phyloP scores from a whole-genome alignment of 1,140 invertebrate species.

The Eciton burchellii region DNA sequence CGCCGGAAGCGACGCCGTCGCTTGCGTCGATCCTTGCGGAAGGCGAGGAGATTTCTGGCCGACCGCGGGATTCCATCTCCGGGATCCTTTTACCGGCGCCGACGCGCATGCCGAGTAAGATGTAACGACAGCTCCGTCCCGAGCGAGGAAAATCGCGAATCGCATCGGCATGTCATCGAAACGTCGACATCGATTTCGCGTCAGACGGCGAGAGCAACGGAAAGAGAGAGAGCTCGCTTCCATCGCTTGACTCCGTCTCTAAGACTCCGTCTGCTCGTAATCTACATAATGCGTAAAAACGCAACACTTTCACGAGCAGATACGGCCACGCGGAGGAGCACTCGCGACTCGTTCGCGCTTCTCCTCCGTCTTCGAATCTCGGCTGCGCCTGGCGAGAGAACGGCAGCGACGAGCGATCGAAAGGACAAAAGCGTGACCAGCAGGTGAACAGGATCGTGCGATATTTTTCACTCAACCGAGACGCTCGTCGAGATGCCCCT shows the following conservation, averaged over 20 bases:
- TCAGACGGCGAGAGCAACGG: not conserved
- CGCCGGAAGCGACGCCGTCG: slow-evolving; percentile 44
- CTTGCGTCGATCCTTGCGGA: slow-evolving; percentile 52
- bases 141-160: slow-evolving; percentile 4
- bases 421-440: slow-evolving; percentile 69
- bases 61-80: slow-evolving; percentile 47
- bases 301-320: not conserved
- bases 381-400: slow-evolving; percentile 13
- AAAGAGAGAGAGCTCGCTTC: too few relatives aligned
- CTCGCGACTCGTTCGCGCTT: not conserved
- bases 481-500: slow-evolving; percentile 4
- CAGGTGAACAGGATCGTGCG: slow-evolving; percentile 32
- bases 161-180: not conserved
- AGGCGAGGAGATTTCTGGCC: slow-evolving; percentile 60
- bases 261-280: too few relatives aligned
- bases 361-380: too few relatives aligned
- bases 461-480: slow-evolving; percentile 48
- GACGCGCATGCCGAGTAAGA: slow-evolving; percentile 56
- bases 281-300: not conserved
- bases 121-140: slow-evolving; percentile 26
- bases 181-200: slow-evolving; percentile 53
- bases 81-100: slow-evolving; percentile 54
- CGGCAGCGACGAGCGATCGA: slow-evolving; percentile 26
- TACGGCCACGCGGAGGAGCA: not conserved
- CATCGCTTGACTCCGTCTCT: too few relatives aligned